Evolutionary conservation across 64 coral and sea anemone genomes (phyloP).

Genomic region (Astreopora myriophthalma): DNA sequence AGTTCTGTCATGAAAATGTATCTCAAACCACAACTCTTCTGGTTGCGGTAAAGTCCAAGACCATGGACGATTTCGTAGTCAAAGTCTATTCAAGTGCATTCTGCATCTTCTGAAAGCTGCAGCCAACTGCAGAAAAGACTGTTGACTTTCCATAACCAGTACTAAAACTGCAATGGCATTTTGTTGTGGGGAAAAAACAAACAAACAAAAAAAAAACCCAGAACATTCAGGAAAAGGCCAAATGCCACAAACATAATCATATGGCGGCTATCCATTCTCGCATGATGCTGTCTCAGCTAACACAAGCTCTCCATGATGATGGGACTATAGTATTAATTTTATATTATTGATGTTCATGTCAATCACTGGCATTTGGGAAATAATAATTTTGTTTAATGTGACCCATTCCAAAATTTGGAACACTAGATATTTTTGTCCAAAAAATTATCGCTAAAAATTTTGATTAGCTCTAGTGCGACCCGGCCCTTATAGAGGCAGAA

Average conservation of each 20-base stretch:
- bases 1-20: no score
- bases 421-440: neutral
- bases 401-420: neutral
- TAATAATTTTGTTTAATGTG: neutral
- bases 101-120: neutral
- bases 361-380: neutral
- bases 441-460: neutral
- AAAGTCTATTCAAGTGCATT: neutral
- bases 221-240: neutral
- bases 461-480: no score
- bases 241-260: neutral
- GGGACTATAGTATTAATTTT: neutral
- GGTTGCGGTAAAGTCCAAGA: neutral
- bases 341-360: neutral
- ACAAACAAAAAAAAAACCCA: no score
- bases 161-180: conserved; percentile 3
- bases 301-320: neutral
- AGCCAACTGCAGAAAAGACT: neutral
- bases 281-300: neutral
- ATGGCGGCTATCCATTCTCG: neutral
- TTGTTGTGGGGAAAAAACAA: neutral
- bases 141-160: neutral
- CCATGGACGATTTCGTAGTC: neutral
- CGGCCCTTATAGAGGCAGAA: no score
- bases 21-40: no score